Conservation (phyloP, 2,797 vertebrate genomes). For the Carapus acus region DNA sequence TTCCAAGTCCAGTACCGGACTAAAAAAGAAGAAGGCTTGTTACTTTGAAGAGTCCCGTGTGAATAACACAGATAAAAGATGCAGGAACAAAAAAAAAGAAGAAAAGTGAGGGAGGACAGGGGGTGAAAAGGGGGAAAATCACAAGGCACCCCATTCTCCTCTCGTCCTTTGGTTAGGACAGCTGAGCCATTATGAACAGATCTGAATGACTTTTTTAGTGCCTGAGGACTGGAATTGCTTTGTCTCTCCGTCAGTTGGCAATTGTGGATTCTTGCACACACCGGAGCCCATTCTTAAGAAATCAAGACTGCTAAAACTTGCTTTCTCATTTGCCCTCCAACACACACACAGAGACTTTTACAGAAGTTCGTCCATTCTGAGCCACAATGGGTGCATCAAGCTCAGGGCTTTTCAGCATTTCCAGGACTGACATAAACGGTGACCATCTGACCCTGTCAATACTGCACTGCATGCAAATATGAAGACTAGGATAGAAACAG, state of each 20-base stretch:
- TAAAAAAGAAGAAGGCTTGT: slow-evolving; percentile 90
- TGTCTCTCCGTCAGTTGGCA: slow-evolving; percentile 85
- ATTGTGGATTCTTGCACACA: slow-evolving; percentile 87
- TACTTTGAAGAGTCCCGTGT: slow-evolving; percentile 92
- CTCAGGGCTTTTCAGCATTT: slow-evolving; percentile 7
- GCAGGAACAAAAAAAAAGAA: slow-evolving; percentile 79
- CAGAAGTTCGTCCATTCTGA: slow-evolving; percentile 48
- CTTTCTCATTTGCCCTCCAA: slow-evolving; percentile 10
- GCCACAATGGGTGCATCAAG: slow-evolving; percentile 56
- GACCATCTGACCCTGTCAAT: slow-evolving; percentile 53
- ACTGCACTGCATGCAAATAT: slow-evolving; percentile 46
- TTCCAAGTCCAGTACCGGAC: slow-evolving; percentile 86
- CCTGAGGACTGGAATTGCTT: slow-evolving; percentile 89
- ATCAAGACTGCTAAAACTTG: slow-evolving; percentile 74
- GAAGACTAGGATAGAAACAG: slow-evolving; percentile 43
- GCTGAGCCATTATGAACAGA: slow-evolving; percentile 95
- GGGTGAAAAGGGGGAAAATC: slow-evolving; percentile 77
- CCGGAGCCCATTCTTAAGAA: slow-evolving; percentile 78
- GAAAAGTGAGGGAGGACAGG: slow-evolving; percentile 61
- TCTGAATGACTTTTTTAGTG: slow-evolving; percentile 86
- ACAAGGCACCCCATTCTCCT: slow-evolving; percentile 97
- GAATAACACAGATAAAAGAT: slow-evolving; percentile 98
- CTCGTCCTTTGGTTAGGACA: slow-evolving; percentile 90
- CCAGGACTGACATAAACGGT: slow-evolving; percentile 31
- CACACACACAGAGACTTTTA: slow-evolving; percentile 17